Base-by-base conservation (phyloP, 2,888 invertebrate species). In the Ctenicera cuprea region DNA sequence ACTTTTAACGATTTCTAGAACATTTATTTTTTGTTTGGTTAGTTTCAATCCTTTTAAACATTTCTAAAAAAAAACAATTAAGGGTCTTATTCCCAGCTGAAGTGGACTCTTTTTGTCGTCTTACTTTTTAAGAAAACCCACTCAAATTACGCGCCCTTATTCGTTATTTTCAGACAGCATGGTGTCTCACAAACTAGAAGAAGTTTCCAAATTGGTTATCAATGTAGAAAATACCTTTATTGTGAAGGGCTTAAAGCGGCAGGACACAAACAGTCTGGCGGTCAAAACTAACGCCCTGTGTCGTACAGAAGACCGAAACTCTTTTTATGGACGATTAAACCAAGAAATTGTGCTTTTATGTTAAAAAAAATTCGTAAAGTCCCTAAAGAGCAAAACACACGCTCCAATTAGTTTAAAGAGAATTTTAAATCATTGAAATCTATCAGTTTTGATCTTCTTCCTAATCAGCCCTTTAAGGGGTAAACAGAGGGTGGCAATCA, bases 151-250 rank as follows among this genome's bases (percentile, higher is more conserved):
- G n/a, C 18, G 8, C 12, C 33, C 62, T 65, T 65, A 14, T 48
- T 45, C 33, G 50, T 69, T 54, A 30, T 67, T 67, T 52, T 43
- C 64, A 81, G 80, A 82, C 81, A 77, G 80, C 76, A 74, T 77
- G 82, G 80, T 79, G 80, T 74, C 80, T 63, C 30, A 30, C 20
- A 64, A 69, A 74, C 71, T 68, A 63, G 57, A 50, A 69, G 52
- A 65, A 68, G 62, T 59, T 66, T 74, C 62, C 64, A 76, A 80
- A 83, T 80, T 80, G 82, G 80, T 80, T 79, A 82, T 77, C 81
- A 80, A 80, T 80, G 83, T 82, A 82, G 83, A 83, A 83, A 83
- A 83, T 82, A 75, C 82, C 67, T 76, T 78, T 80, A 81, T 83
- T 83, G 81, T 83, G 66, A 50, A 38, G 52, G 78, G 75, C 76